These are phyloP conservation scores for Colaptes auratus DNA, from an alignment of 2,113 vertebrate genomes.

Conservation along the genomic window DNA sequence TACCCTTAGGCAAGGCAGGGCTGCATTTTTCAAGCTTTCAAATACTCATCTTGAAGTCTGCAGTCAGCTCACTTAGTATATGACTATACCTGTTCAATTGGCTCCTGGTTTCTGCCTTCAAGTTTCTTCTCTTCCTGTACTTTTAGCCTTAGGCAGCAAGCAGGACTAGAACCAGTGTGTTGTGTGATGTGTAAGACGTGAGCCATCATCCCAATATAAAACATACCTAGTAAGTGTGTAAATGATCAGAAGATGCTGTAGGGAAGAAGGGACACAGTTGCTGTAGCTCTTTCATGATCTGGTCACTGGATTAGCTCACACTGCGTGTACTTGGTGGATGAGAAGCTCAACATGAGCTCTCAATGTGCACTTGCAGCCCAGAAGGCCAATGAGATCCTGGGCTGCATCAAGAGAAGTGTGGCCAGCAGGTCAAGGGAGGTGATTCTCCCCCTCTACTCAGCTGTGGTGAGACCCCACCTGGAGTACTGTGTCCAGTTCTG, in stretches of 20 bases:
- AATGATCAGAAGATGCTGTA: background rate
- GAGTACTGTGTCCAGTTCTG: no score
- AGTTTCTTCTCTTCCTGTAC: background rate
- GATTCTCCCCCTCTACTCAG: no score
- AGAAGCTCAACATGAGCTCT: no score
- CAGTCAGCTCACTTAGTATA: background rate
- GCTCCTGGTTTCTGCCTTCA: background rate
- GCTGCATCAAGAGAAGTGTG: no score
- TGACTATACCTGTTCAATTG: background rate
- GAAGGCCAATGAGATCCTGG: no score
- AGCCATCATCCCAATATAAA: background rate
- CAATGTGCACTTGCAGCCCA: no score
- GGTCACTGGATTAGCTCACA: background rate
- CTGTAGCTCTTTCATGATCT: background rate
- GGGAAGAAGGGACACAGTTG: background rate
- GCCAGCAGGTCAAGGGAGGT: no score
- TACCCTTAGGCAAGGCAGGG: background rate
- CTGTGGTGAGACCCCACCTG: no score
- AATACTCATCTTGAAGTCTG: background rate
- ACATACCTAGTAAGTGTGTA: background rate
- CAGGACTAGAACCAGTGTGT: background rate
- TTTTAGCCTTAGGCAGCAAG: background rate
- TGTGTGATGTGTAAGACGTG: background rate
- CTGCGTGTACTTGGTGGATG: background rate
- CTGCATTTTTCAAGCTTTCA: background rate